Conservation (phyloP, 53 echinoderm and acorn worm species). For the Echinometra lucunter region DNA sequence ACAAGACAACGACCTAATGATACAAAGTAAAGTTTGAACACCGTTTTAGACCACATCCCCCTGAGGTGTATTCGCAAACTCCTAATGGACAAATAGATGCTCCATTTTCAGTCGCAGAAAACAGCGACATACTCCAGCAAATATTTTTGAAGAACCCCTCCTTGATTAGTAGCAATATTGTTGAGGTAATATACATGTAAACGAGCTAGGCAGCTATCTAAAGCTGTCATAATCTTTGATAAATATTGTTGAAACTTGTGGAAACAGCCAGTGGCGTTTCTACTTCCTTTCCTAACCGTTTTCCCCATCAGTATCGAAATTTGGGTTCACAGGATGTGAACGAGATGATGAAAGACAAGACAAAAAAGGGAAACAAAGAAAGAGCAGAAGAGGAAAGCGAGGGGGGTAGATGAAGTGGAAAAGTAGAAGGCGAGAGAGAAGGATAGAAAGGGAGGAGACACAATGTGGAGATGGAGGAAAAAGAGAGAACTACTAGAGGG, state of each 20-base stretch:
- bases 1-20: background rate
- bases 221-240: constrained; percentile 24
- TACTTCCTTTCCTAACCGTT: background rate
- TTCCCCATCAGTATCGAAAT: background rate
- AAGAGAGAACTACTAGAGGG: background rate
- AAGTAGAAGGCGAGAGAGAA: background rate
- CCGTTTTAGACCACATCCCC: background rate
- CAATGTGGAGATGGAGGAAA: background rate
- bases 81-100: constrained; percentile 12
- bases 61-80: background rate
- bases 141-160: background rate
- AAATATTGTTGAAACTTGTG: constrained; percentile 26
- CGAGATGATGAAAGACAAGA: background rate
- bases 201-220: constrained; percentile 16
- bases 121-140: background rate
- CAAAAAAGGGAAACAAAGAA: too few relatives aligned
- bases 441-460: background rate
- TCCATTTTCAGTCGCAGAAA: background rate
- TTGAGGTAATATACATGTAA: constrained; percentile 25
- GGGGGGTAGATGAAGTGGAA: background rate
- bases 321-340: background rate
- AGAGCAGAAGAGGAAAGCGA: background rate
- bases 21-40: background rate
- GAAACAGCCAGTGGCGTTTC: constrained; percentile 27
- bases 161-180: background rate